A percentile compares a stretch with the other conserved stretches of the same genome.
These are phyloP conservation scores for Uromys caudimaculatus DNA, from an alignment of 2,797 vertebrate species.

Conservation along the genomic window DNA sequence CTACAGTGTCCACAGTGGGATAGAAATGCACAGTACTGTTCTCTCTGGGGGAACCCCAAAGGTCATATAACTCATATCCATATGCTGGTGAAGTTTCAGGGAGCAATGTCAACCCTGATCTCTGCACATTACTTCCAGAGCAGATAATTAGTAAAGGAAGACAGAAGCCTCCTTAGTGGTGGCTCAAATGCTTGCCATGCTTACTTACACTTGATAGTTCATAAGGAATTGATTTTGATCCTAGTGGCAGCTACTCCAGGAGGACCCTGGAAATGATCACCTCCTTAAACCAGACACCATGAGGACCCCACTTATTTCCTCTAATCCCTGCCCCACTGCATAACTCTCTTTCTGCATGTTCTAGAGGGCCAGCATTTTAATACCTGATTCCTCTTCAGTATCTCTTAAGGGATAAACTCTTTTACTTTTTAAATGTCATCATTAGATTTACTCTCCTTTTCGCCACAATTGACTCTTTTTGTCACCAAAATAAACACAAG, in stretches of 20 bases:
- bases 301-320: no score
- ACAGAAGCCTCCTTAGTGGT: no score
- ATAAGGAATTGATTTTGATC: background rate
- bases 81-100: background rate
- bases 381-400: background rate
- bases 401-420: background rate
- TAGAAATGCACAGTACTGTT: rapidly evolving
- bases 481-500: background rate
- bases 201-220: background rate
- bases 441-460: background rate
- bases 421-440: background rate
- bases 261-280: background rate
- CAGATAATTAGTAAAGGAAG: background rate
- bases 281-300: background rate
- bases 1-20: background rate
- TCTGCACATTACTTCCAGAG: background rate
- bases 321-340: background rate
- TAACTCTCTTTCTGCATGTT: background rate
- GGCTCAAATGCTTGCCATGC: rapidly evolving
- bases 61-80: background rate
- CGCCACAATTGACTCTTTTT: background rate
- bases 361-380: background rate
- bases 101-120: background rate
- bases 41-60: background rate
- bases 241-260: background rate